Evolutionary conservation across 2,888 invertebrate species (phyloP).

Genomic region (Schrankia costaestrigalis): DNA sequence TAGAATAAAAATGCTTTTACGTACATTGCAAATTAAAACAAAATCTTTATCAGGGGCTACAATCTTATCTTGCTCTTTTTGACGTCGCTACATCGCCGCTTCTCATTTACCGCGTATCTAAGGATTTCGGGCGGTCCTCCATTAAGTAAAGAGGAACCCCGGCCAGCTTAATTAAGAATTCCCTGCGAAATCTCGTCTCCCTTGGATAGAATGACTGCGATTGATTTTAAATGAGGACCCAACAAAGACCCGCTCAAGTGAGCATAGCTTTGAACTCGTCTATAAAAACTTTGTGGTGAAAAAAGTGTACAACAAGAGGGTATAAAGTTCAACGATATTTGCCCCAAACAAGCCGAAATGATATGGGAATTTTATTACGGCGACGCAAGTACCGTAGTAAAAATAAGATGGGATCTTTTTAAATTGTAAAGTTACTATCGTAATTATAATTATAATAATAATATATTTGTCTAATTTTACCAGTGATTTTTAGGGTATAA

Average conservation of each 20-base stretch:
- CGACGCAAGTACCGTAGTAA: slow-evolving; percentile 21
- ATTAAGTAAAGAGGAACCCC: slow-evolving; percentile 74
- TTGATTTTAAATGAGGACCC: slow-evolving; percentile 76
- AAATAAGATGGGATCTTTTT: slow-evolving; percentile 28
- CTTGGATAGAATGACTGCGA: slow-evolving; percentile 66
- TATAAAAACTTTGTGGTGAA: slow-evolving; percentile 59
- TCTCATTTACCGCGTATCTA: slow-evolving; percentile 62
- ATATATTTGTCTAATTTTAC: too few species aligned
- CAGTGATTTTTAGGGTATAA: too few species aligned
- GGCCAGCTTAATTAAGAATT: slow-evolving; percentile 77
- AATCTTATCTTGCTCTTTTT: slow-evolving; percentile 54
- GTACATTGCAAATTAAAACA: slow-evolving; percentile 44
- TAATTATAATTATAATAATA: slow-evolving; percentile 16
- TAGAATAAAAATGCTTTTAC: slow-evolving; percentile 35
- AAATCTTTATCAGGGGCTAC: slow-evolving; percentile 45
- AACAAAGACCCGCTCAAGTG: slow-evolving; percentile 59
- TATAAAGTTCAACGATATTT: slow-evolving; percentile 25
- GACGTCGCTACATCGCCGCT: slow-evolving; percentile 47
- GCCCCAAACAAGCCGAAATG: slow-evolving; percentile 25
- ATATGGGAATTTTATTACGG: slow-evolving; percentile 36
- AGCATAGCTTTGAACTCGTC: slow-evolving; percentile 49
- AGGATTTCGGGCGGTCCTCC: slow-evolving; percentile 66
- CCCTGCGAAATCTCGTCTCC: slow-evolving; percentile 72
- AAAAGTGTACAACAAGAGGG: slow-evolving; percentile 32
- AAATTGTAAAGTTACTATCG: slow-evolving; percentile 26